A percentile compares a stretch with the other conserved stretches of the same genome.
Evolutionary conservation across 2,113 vertebrate genomes (phyloP).

Genomic region (Trochalopteron elliotii): DNA sequence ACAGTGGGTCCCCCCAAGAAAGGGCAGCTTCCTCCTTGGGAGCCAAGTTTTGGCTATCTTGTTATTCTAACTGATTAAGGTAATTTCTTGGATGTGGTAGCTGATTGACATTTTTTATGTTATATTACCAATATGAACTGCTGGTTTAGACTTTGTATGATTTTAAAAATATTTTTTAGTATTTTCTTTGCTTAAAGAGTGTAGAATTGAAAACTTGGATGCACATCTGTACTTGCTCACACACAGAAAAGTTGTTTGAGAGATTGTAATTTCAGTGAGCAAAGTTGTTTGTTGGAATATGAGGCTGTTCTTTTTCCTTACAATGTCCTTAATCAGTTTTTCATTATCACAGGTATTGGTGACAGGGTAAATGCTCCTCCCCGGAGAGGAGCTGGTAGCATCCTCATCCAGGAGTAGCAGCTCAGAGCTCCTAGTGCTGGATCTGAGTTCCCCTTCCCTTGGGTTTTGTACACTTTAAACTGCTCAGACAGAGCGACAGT

Average conservation of each 20-base stretch:
- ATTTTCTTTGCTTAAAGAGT: background rate
- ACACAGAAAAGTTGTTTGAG: background rate
- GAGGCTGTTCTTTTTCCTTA: background rate
- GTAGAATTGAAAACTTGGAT: background rate
- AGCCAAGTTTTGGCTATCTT: background rate
- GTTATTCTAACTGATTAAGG: background rate
- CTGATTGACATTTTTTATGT: background rate
- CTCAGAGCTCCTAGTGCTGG: background rate
- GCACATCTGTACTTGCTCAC: background rate
- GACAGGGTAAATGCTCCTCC: background rate
- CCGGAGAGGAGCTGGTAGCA: background rate
- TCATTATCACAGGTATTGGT: background rate
- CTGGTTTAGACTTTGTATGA: background rate
- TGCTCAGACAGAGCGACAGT: accelerated
- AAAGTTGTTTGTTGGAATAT: background rate
- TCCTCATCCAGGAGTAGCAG: background rate
- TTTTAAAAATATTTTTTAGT: background rate
- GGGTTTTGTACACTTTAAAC: background rate
- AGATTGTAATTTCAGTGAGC: background rate
- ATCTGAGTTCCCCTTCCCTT: background rate
- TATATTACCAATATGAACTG: background rate
- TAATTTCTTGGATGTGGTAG: background rate
- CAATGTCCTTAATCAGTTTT: background rate
- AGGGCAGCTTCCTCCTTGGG: background rate
- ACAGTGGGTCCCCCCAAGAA: background rate